A percentile compares a stretch with the other conserved stretches of the same genome.
Conservation (phyloP, 2,797 vertebrate species). For the Ibycter americanus region DNA sequence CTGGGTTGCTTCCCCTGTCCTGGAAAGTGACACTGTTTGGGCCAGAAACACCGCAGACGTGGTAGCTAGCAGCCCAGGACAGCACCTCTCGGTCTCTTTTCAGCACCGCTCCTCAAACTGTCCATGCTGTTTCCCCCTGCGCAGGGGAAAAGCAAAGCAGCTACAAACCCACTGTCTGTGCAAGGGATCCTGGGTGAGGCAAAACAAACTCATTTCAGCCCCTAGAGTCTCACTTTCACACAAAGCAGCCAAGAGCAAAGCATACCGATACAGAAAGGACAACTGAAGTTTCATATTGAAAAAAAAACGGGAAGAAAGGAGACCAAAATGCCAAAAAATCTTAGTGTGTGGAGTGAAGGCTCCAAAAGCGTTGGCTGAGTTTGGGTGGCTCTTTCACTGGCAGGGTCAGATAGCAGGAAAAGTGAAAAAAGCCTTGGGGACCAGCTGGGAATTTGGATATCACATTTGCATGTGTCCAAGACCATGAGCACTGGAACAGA, state of each 20-base stretch:
- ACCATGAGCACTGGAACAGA: neutral
- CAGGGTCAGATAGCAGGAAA: neutral
- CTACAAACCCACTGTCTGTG: neutral
- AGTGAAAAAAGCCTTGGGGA: neutral
- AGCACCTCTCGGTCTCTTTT: neutral
- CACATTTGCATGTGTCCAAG: neutral
- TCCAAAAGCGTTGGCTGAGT: neutral
- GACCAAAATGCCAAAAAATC: neutral
- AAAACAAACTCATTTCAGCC: neutral
- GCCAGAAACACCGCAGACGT: neutral
- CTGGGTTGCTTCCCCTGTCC: neutral
- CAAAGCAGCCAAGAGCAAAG: neutral
- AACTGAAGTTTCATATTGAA: neutral
- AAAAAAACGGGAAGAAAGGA: neutral
- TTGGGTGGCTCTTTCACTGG: neutral
- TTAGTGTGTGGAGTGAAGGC: neutral
- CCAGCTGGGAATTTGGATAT: neutral
- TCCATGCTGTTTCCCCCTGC: neutral
- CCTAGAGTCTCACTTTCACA: neutral
- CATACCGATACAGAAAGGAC: neutral
- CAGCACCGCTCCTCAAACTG: neutral
- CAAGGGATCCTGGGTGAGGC: neutral
- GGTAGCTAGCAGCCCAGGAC: neutral
- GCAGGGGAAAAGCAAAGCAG: neutral
- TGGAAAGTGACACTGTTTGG: neutral